Evolutionary conservation across 2,113 vertebrate species (phyloP), one percentile per base, ranked within the genome.

Genomic region (Entomyzon cyanotis): DNA sequence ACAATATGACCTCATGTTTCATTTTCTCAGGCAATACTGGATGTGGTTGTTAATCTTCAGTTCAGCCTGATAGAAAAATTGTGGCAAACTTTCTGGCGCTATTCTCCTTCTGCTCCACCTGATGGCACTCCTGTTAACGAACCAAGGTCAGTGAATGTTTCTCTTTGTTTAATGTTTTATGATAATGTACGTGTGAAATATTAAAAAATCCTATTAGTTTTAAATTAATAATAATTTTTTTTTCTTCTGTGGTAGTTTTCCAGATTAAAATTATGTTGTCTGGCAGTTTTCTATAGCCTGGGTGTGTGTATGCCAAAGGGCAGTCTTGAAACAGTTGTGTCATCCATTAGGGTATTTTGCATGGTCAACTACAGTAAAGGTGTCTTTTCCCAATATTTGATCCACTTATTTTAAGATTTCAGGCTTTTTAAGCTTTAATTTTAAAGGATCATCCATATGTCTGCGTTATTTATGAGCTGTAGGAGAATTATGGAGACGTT

Each of bases 81-180:
- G 79, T 98, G 98, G 98, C 98, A 98, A 98, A 98, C 98, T 89
- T 98, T 98, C 97, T 98, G 98, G 98, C 98, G 98, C 90, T 98
- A 98, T 97, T 98, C 98, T 97, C 98, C 98, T 41, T 97, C 98
- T 62, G 95, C 98, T 97, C 97, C 98, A 97, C 46, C 97, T 75
- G 98, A 98, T 77, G 98, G 97, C 95, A 98, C 98, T 96, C 97
- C 97, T 84, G 94, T 98, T 94, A 98, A 97, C 46, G 98, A 98
- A 89, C 89, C 97, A 73, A 98, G 98, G 98, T 98, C 94, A 96
- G 96, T 91, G 92, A 67, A 65, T 17, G 20, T 82, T 84, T 76
- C 21, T 93, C 39, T 96, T 86, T 35, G 5, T 64, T 68, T 95
- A 35, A 12, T 53, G 82, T 88, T 44, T 94, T 37, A n/a, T 88